Evolutionary conservation across 1,140 invertebrate species (phyloP).

Genomic region (Leptopilina boulardi): DNA sequence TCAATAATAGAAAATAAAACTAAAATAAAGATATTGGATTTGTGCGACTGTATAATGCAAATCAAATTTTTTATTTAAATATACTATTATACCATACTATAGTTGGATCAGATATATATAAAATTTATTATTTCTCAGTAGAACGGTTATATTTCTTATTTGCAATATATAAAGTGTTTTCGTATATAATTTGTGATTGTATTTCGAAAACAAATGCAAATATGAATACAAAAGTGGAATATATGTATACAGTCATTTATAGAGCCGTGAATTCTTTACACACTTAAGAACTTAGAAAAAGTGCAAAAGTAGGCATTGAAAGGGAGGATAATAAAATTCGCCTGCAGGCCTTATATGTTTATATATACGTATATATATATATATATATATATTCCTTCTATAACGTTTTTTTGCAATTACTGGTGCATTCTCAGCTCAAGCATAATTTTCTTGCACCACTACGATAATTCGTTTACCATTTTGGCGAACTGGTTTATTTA

Average conservation of each 20-base stretch:
- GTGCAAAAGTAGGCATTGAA: conserved; percentile 34
- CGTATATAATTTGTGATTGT: conserved; percentile 1
- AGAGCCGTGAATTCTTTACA: neutral
- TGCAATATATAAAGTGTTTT: conserved; percentile 8
- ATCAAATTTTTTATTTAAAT: too few relatives aligned
- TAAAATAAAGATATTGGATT: too few relatives aligned
- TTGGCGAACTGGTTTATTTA: conserved; percentile 19
- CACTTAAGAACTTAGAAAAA: conserved; percentile 12
- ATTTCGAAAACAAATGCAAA: conserved; percentile 10
- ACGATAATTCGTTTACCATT: conserved; percentile 53
- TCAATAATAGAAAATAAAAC: too few relatives aligned
- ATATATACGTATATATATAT: too few relatives aligned
- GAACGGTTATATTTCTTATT: neutral
- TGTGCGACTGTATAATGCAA: too few relatives aligned
- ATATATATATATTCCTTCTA: conserved; percentile 44
- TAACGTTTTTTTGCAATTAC: conserved; percentile 54
- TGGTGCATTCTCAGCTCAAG: conserved; percentile 46
- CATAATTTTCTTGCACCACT: conserved; percentile 49
- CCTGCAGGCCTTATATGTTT: conserved; percentile 44
- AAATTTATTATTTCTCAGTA: neutral
- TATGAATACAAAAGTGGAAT: conserved; percentile 11
- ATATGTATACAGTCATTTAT: neutral
- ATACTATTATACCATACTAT: too few relatives aligned
- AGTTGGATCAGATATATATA: neutral
- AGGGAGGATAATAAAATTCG: conserved; percentile 53